Evolutionary conservation across 2,113 vertebrate genomes (phyloP), one percentile per base, ranked within the genome.

Genomic region (Chaetura pelagica): DNA sequence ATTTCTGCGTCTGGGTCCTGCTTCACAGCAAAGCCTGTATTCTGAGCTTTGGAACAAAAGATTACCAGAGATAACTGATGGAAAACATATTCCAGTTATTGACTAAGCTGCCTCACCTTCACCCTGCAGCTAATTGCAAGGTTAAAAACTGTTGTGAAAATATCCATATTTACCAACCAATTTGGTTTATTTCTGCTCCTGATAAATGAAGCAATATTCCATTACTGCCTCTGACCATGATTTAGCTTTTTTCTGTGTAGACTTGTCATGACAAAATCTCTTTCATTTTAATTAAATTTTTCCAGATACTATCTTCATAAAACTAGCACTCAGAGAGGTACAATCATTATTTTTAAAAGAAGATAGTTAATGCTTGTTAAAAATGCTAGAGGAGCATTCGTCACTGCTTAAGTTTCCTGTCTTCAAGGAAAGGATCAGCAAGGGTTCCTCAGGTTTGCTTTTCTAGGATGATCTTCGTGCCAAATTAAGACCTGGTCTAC

Each of bases 211-310:
- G 62, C 34, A 89, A 62, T 77, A 40, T 68, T 80, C 73, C 35
- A 79, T 75, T 72, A 62, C 57, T 42, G 20, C 64, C 74, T 73
- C 40, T 49, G 76, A 68, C 78, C 58, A 27, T 38, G 58, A n/a
- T 77, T 69, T 77, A 54, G n/a, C 89, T 82, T 94, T 95, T 88
- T 82, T 35, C 46, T 82, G 2, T 5, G 3, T 62, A 83, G 68
- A 68, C 89, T 66, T 90, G 78, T 86, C 85, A 73, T 67, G 58
- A 81, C 85, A 92, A 96, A 94, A 74, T 61, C 29, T 58, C 76
- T 87, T 80, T 49, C 18, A 46, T 57, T 91, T 94, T 86, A 88
- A 94, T 95, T 84, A 84, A 57, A 5, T 21, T 94, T 95, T 88
- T 75, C 51, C 55, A 93, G 91, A 89, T 90, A 67, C 32, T 64